Base-by-base conservation (phyloP, 2,113 vertebrate species). In the Nerophis ophidion region DNA sequence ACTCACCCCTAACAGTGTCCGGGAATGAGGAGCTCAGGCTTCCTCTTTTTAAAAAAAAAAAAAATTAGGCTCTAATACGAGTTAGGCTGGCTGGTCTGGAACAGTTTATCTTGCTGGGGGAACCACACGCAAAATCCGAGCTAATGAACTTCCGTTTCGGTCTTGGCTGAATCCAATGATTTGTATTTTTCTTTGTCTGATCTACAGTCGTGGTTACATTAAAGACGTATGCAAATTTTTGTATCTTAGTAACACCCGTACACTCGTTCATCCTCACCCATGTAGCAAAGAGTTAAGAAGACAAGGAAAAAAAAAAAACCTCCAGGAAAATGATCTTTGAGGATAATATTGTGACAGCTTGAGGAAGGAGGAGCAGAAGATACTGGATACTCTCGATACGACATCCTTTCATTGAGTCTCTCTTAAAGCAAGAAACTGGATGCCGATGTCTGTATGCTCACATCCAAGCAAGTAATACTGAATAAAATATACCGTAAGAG, bases 111-210 rank as follows among this genome's bases (percentile, higher is more conserved):
- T 76, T 56, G 73, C 34, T 44, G 71, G 53, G 64, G 26, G 65
- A 80, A 66, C 70, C 63, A 59, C 72, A 7, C 67, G 66, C 69
- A 77, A 61, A 66, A 64, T 69, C 49, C 38, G 57, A 76, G 61
- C 49, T 86, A 85, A 82, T 82, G 62, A 76, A 79, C 71, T 74
- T 74, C 61, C 78, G 69, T 80, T 84, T 79, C 67, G 73, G 77
- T 79, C 76, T 84, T 78, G 67, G 71, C 77, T 78, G 75, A 54
- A 76, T 75, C 66, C 70, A 63, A 65, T 71, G 70, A 62, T 42
- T n/a, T 55, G 44, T 70, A 63, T 74, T 71, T 53, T 70, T 82
- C 26, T 85, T 74, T 76, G 69, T 74, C 55, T 17, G 50, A 66
- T 64, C 66, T 72, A 65, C 57, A 66, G 73, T 55, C 2, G 4